These are phyloP conservation scores for Beris chalybata DNA, from an alignment of 2,888 invertebrate species.

Conservation along the genomic window DNA sequence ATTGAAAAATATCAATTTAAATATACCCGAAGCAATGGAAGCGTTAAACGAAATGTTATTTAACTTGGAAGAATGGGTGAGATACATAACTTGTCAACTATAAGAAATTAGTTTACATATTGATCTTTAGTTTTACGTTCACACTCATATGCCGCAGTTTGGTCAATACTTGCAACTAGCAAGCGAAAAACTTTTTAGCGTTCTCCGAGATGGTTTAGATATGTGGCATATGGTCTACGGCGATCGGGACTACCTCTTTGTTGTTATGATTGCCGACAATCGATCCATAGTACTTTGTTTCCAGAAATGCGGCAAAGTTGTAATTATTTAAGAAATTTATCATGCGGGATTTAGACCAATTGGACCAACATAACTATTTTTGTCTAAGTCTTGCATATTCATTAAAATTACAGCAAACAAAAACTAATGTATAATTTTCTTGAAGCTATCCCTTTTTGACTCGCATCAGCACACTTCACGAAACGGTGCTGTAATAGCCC, in stretches of 20 bases:
- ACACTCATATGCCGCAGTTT: constrained; percentile 25
- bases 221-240: constrained; percentile 35
- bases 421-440: constrained; percentile 1
- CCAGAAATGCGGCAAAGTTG: constrained; percentile 26
- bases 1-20: constrained; percentile 57
- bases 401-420: background rate
- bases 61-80: constrained; percentile 55
- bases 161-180: constrained; percentile 15
- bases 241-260: constrained; percentile 35
- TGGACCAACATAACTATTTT: background rate
- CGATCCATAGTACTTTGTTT: constrained; percentile 36
- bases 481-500: constrained; percentile 35
- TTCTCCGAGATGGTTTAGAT: constrained; percentile 33
- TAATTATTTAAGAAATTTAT: background rate
- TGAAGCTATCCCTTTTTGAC: constrained; percentile 36
- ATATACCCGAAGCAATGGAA: constrained; percentile 60
- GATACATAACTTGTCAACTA: background rate
- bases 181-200: constrained; percentile 26
- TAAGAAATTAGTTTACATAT: background rate
- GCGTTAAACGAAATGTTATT: constrained; percentile 52
- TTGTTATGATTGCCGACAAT: constrained; percentile 36
- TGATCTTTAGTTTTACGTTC: constrained; percentile 34
- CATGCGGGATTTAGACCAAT: background rate
- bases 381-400: too few species aligned
- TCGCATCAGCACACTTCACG: constrained; percentile 35